phyloP scores from a whole-genome alignment of 1,140 invertebrate genomes.

The Macrocentrus cingulum region DNA sequence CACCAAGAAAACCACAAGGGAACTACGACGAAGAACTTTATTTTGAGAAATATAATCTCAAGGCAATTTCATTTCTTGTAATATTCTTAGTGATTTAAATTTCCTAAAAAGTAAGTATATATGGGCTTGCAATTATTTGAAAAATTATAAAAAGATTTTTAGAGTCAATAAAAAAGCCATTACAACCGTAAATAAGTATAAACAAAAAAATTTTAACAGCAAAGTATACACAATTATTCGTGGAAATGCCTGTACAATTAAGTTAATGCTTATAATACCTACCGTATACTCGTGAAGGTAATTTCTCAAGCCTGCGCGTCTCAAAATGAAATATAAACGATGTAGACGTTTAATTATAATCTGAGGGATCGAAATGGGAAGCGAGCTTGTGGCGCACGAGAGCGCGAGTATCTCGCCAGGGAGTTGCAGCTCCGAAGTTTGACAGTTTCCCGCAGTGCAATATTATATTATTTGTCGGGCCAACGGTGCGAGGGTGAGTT shows the following conservation, averaged over 20 bases:
- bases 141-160: too few species aligned
- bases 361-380: slow-evolving; percentile 6
- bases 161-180: too few species aligned
- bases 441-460: slow-evolving; percentile 16
- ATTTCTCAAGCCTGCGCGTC: neutral
- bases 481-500: neutral
- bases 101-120: too few species aligned
- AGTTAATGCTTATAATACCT: too few species aligned
- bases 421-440: neutral
- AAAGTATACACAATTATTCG: too few species aligned
- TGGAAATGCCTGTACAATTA: too few species aligned
- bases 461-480: too few species aligned
- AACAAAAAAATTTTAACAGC: too few species aligned
- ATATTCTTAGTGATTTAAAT: too few species aligned
- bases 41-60: neutral
- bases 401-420: neutral
- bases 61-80: neutral
- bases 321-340: slow-evolving; percentile 20
- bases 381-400: neutral
- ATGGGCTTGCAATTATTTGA: too few species aligned
- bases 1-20: slow-evolving; percentile 11
- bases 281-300: neutral
- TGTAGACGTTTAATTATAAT: slow-evolving; percentile 19
- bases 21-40: neutral
- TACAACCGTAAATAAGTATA: too few species aligned